Evolutionary conservation across 2,113 vertebrate genomes (phyloP).

Genomic region (Myotis davidii): DNA sequence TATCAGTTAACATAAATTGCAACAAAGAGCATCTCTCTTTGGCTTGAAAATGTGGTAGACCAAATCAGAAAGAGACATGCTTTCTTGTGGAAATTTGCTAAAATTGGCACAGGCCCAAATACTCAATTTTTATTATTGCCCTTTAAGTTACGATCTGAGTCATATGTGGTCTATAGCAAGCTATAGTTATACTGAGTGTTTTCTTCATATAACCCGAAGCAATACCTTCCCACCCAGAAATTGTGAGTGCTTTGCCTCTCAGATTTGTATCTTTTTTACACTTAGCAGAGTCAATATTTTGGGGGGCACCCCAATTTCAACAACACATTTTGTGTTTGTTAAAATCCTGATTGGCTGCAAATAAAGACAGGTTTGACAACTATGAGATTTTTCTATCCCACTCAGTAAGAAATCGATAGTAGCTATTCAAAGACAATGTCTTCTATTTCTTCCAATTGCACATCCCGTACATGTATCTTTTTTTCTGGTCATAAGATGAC

Average conservation of each 20-base stretch:
- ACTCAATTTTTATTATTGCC: background rate
- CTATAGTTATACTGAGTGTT: background rate
- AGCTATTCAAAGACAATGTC: background rate
- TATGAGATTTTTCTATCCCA: background rate
- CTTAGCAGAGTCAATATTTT: background rate
- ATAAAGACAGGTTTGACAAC: background rate
- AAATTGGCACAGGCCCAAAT: background rate
- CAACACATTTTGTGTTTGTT: background rate
- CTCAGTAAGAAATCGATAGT: background rate
- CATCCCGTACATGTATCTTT: background rate
- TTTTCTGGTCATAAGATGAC: background rate
- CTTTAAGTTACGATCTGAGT: background rate
- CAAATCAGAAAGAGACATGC: background rate
- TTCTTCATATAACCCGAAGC: conserved; percentile 22
- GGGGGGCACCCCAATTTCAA: background rate
- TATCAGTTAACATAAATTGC: background rate
- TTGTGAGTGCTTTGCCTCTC: background rate
- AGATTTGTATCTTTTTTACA: background rate
- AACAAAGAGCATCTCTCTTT: background rate
- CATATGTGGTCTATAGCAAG: background rate
- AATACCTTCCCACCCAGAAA: background rate
- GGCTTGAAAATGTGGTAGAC: background rate
- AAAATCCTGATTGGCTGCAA: background rate
- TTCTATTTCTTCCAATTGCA: background rate
- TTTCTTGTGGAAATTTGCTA: background rate